Base-by-base conservation (phyloP, 2,888 invertebrate species). In the Caenorhabditis sp. region DNA sequence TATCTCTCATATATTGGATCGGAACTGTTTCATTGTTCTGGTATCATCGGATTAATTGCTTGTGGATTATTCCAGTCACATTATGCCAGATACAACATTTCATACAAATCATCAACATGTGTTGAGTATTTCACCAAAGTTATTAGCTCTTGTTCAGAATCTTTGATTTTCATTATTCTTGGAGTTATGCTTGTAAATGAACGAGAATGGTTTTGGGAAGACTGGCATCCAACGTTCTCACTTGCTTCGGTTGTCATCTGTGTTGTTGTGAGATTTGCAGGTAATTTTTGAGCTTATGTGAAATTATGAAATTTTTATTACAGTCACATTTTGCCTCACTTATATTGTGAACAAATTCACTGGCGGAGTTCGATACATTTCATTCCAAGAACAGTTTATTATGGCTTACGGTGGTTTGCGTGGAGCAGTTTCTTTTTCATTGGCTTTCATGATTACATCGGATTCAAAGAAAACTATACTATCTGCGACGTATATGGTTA, bases 321-420 rank as follows among this genome's bases (percentile, higher is more conserved):
- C 61, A 90, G 90, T 89, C 43, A 90, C 90, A 1, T 90, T 89
- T 83, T 77, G 85, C 21, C 78, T 91, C 57, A 89, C 90, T 4
- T 89, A 88, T 62, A 71, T 90, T 27, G 89, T 90, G 62, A 91
- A 91, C 84, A 86, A 85, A 65, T 87, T 88, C 73, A 87, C 85
- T 8, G 88, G 86, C 69, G 88, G 82, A 68, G 87, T 89, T 8
- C 84, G 90, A 21, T 88, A 87, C 63, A 90, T 91, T 56, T 88
- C 89, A 20, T 81, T 87, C 54, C 89, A 90, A 60, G 91, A 91
- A 79, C 91, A 91, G 87, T 89, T 91, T 72, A 90, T 91, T 61
- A 90, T 91, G 89, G 90, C 90, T 8, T 91, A 91, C 77, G 91
- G 91, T 21, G 91, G 91, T 17, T 87, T 91, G 27, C 86, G 91